Evolutionary conservation across 2,797 vertebrate species (phyloP).

Genomic region (Argentina silus): DNA sequence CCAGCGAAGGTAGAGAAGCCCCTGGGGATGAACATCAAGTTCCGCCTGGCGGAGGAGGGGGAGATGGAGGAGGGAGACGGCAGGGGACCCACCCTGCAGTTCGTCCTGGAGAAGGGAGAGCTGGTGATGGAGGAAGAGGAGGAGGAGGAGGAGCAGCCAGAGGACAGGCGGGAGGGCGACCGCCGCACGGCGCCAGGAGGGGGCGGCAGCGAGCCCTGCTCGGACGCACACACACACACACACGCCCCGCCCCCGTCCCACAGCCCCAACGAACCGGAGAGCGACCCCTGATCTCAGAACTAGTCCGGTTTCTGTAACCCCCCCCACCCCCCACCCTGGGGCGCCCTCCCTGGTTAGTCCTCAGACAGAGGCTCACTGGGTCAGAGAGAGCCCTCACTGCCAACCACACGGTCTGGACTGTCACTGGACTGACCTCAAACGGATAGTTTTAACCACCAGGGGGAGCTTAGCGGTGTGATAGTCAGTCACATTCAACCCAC

Average conservation of each 20-base stretch:
- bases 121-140: constrained; percentile 45
- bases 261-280: constrained; percentile 39
- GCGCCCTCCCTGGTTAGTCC: constrained; percentile 41
- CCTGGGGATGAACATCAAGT: constrained; percentile 76
- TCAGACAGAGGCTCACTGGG: constrained; percentile 27
- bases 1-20: constrained; percentile 63
- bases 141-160: constrained; percentile 31
- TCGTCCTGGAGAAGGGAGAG: constrained; percentile 70
- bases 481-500: neutral
- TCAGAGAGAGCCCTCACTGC: constrained; percentile 48
- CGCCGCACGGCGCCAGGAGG: constrained; percentile 34
- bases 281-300: constrained; percentile 58
- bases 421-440: constrained; percentile 1
- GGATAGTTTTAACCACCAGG: neutral
- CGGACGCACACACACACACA: constrained; percentile 10
- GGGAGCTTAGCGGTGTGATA: neutral
- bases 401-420: constrained; percentile 16
- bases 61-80: constrained; percentile 52
- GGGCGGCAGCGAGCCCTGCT: constrained; percentile 45
- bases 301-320: constrained; percentile 20
- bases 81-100: constrained; percentile 67
- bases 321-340: constrained; percentile 16
- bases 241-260: neutral
- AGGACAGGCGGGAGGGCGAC: neutral
- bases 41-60: constrained; percentile 74